Evolutionary conservation across 2,888 invertebrate species (phyloP).

Genomic region (Dynastes maya): DNA sequence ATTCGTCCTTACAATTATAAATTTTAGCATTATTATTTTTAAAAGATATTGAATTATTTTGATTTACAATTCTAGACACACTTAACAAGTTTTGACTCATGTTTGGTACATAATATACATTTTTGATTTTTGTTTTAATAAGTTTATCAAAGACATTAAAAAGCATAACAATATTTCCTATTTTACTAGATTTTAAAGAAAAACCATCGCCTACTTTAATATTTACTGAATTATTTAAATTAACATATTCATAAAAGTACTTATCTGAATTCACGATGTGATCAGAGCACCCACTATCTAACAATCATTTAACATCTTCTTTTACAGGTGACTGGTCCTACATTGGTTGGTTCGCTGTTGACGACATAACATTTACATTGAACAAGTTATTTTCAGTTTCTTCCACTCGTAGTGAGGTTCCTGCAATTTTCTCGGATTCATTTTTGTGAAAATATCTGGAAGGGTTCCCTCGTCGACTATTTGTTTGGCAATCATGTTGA

Average conservation of each 20-base stretch:
- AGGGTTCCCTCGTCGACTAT: neutral
- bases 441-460: neutral
- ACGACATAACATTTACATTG: neutral
- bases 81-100: slow-evolving; percentile 47
- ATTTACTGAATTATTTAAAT: slow-evolving; percentile 38
- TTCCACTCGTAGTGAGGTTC: neutral
- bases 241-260: slow-evolving; percentile 24
- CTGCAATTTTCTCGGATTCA: neutral
- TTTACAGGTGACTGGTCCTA: neutral
- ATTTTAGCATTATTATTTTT: slow-evolving; percentile 46
- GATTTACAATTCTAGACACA: slow-evolving; percentile 36
- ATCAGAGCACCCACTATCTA: slow-evolving; percentile 46
- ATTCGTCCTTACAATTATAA: slow-evolving; percentile 45
- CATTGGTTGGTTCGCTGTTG: neutral
- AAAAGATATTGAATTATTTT: slow-evolving; percentile 46
- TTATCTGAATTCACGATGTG: slow-evolving; percentile 54
- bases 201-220: slow-evolving; percentile 51
- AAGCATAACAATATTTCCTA: slow-evolving; percentile 3
- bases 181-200: neutral
- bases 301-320: slow-evolving; percentile 42
- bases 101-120: slow-evolving; percentile 46
- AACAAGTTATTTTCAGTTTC: neutral
- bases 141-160: neutral
- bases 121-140: slow-evolving; percentile 12
- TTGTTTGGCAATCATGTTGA: neutral